Evolutionary conservation across 2,888 invertebrate species (phyloP).

Genomic region (Nycteola revayana): DNA sequence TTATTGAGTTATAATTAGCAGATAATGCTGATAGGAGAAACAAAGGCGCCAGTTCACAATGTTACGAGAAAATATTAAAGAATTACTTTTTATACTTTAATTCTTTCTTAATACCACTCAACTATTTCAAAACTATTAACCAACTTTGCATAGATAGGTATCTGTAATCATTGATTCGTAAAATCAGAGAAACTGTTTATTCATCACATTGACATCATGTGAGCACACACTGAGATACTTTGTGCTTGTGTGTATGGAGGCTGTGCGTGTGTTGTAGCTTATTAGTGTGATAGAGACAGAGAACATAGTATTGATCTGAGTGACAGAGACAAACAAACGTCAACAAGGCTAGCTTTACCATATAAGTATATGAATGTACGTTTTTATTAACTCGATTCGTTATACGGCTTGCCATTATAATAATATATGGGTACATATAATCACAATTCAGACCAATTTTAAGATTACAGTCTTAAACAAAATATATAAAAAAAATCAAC

Average conservation of each 20-base stretch:
- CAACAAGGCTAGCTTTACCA: constrained; percentile 77
- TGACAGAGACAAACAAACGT: constrained; percentile 59
- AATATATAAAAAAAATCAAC: constrained; percentile 30
- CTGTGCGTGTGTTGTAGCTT: constrained; percentile 55
- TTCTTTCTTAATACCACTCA: constrained; percentile 38
- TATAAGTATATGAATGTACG: constrained; percentile 76
- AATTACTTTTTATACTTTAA: constrained; percentile 21
- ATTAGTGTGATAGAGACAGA: constrained; percentile 72
- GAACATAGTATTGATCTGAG: constrained; percentile 45
- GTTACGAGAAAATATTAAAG: constrained; percentile 18
- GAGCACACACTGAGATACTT: constrained; percentile 40
- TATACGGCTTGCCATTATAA: constrained; percentile 72
- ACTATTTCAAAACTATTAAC: constrained; percentile 54
- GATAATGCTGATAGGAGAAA: constrained; percentile 18
- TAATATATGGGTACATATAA: constrained; percentile 69
- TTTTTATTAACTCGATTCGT: constrained; percentile 78
- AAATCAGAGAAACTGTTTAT: constrained; percentile 80
- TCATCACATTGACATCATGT: constrained; percentile 69
- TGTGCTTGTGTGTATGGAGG: constrained; percentile 40
- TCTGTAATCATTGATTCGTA: constrained; percentile 76
- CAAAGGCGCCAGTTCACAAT: constrained; percentile 20
- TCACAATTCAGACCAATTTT: constrained; percentile 56
- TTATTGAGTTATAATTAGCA: constrained; percentile 14
- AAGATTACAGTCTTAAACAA: constrained; percentile 41
- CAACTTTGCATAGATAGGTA: constrained; percentile 74